Conservation (phyloP, 1,140 invertebrate genomes). For the roundworm (Caenorhabditis elegans) region DNA sequence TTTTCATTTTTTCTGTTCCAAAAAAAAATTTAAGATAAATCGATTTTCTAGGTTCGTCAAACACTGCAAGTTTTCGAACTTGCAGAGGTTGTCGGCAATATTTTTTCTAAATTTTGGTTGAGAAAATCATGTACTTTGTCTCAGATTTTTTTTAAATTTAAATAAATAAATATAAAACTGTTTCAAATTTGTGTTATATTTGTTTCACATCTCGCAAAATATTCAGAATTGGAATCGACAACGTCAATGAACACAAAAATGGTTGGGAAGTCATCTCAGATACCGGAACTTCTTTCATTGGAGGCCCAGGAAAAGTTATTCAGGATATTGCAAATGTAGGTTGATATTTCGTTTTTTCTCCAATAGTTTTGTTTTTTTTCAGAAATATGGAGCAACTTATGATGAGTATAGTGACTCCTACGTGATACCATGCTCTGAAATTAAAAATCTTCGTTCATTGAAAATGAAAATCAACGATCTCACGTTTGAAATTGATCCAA, state of each 20-base stretch:
- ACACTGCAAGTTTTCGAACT: too few relatives aligned
- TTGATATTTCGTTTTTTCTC: background rate
- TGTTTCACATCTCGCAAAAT: too few relatives aligned
- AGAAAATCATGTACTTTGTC: too few relatives aligned
- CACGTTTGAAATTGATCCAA: conserved; percentile 1
- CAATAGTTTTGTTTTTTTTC: background rate
- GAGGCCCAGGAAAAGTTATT: conserved; percentile 12
- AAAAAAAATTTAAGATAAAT: too few relatives aligned
- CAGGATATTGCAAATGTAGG: background rate
- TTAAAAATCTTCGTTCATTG: background rate
- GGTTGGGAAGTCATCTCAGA: conserved; percentile 46
- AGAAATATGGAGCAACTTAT: background rate
- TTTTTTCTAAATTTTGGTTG: too few relatives aligned
- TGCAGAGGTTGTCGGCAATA: too few relatives aligned
- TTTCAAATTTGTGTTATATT: too few relatives aligned
- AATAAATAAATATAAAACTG: too few relatives aligned
- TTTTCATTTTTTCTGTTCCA: too few relatives aligned
- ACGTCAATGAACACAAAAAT: background rate
- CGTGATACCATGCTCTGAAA: background rate
- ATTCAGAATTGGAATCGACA: background rate
- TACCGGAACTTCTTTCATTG: conserved; percentile 44
- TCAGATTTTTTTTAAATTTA: too few relatives aligned
- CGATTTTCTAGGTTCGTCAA: too few relatives aligned
- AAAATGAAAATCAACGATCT: background rate
- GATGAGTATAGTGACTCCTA: conserved; percentile 6